Conservation (phyloP, 2,113 vertebrate genomes). For the Spea multiplicata region DNA sequence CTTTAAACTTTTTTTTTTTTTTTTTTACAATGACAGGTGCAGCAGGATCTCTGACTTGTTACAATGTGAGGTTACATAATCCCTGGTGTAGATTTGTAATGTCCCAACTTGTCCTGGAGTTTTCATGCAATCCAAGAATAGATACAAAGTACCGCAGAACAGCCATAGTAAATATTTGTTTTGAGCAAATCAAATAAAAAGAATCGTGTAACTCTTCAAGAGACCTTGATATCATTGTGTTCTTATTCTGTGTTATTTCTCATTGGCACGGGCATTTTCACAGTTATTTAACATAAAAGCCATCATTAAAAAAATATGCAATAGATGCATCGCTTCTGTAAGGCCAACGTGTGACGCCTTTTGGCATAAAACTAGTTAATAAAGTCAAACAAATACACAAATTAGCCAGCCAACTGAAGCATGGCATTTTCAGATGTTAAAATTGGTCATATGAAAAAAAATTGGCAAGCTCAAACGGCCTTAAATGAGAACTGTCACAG, state of each 20-base stretch:
- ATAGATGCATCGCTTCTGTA: too few species aligned
- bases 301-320: too few species aligned
- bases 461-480: not conserved
- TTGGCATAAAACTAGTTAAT: not conserved
- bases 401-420: not conserved
- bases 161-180: too few species aligned
- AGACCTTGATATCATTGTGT: too few species aligned
- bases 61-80: slow-evolving; percentile 17
- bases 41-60: slow-evolving; percentile 9
- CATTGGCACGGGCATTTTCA: too few species aligned
- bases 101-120: not conserved
- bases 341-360: not conserved
- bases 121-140: not conserved
- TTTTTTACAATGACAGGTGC: not conserved
- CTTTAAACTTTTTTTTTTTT: too few species aligned
- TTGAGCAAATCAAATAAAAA: too few species aligned
- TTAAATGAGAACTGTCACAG: not conserved
- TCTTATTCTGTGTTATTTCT: too few species aligned
- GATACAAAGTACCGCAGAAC: not conserved
- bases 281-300: too few species aligned
- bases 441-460: not conserved
- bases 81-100: not conserved
- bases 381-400: not conserved
- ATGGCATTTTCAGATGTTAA: not conserved
- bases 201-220: too few species aligned